These are phyloP conservation scores for Champsocephalus gunnari DNA, from an alignment of 2,797 vertebrate genomes.

Conservation along the genomic window DNA sequence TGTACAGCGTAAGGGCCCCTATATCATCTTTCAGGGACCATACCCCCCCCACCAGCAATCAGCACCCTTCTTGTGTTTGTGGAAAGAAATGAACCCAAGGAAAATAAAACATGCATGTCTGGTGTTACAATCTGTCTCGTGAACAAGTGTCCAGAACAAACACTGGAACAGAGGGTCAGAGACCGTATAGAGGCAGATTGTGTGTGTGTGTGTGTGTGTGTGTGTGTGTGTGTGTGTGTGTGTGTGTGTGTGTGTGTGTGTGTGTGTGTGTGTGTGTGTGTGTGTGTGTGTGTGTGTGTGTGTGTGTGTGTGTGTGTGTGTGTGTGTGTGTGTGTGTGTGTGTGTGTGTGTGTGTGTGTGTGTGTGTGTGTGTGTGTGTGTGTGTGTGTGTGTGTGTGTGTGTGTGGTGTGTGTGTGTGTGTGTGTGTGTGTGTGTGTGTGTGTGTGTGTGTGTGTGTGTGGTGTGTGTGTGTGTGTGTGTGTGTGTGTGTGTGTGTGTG, in stretches of 20 bases:
- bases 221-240: constrained; percentile 13
- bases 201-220: constrained; percentile 23
- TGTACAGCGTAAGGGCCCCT: background rate
- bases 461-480: too few relatives aligned
- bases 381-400: too few relatives aligned
- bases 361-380: too few relatives aligned
- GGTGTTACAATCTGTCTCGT: constrained; percentile 10
- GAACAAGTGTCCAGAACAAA: constrained; percentile 22
- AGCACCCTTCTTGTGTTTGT: background rate
- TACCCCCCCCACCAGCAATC: too few relatives aligned
- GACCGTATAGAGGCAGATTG: constrained; percentile 8
- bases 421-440: too few relatives aligned
- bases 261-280: background rate
- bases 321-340: too few relatives aligned
- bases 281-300: too few relatives aligned
- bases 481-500: too few relatives aligned
- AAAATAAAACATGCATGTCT: background rate
- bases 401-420: too few relatives aligned
- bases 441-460: too few relatives aligned
- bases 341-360: too few relatives aligned
- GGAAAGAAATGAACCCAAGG: background rate
- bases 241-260: constrained; percentile 6
- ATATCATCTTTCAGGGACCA: background rate
- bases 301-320: too few relatives aligned
- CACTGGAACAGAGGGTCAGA: constrained; percentile 45